These are phyloP conservation scores for Oreochromis tanganicae DNA, from an alignment of 2,113 vertebrate species.

Conservation along the genomic window DNA sequence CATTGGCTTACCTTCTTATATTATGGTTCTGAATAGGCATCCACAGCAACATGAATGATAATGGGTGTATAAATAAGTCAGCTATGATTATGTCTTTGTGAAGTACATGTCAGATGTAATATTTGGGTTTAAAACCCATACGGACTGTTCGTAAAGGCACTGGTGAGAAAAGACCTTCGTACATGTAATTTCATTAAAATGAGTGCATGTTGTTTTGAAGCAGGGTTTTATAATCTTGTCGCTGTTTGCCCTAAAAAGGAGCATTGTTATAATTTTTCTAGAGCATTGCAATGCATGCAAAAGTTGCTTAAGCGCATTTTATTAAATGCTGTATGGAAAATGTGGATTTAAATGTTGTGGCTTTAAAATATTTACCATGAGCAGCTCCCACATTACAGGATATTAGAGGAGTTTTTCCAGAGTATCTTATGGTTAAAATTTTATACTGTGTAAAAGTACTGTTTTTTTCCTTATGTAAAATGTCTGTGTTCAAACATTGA, in stretches of 20 bases:
- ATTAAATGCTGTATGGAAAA: conserved; percentile 84
- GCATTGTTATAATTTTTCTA: conserved; percentile 90
- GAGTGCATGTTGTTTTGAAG: conserved; percentile 84
- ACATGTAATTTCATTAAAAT: conserved; percentile 77
- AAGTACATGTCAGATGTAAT: conserved; percentile 41
- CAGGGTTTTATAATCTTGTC: conserved; percentile 81
- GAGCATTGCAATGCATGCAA: conserved; percentile 88
- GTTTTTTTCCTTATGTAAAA: neutral
- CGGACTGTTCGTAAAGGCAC: conserved; percentile 64
- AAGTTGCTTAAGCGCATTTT: conserved; percentile 86
- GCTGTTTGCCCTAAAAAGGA: conserved; percentile 75
- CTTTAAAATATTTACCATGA: conserved; percentile 76
- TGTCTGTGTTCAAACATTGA: conserved; percentile 17
- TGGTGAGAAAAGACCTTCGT: conserved; percentile 67
- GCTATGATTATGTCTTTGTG: conserved; percentile 16
- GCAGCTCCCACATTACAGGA: conserved; percentile 79
- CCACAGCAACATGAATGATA: conserved; percentile 29
- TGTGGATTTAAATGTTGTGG: conserved; percentile 82
- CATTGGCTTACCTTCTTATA: neutral
- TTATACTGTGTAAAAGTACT: conserved; percentile 40
- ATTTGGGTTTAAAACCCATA: conserved; percentile 56
- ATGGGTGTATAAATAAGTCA: conserved; percentile 28
- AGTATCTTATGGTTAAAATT: conserved; percentile 6
- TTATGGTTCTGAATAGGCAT: conserved; percentile 5
- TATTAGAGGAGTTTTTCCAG: conserved; percentile 4